Conservation (phyloP, 2,113 vertebrate species). For the Mormoops blainvillei region DNA sequence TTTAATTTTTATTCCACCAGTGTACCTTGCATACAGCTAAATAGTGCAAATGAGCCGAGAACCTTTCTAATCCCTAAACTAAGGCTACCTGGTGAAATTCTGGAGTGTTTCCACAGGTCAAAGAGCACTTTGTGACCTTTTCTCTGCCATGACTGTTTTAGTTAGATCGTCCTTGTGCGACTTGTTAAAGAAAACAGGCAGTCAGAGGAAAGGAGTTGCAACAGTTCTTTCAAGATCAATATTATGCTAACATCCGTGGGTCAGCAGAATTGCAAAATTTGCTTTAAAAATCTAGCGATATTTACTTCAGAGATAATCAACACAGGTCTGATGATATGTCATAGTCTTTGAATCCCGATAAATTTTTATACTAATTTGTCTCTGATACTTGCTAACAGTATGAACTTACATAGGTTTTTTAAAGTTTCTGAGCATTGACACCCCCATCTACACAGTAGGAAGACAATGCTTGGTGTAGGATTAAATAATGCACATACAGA, state of each 20-base stretch:
- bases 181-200: background rate
- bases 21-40: background rate
- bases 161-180: background rate
- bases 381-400: background rate
- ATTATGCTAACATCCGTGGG: background rate
- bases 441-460: background rate
- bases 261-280: slow-evolving; percentile 16
- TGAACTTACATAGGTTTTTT: background rate
- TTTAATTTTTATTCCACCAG: background rate
- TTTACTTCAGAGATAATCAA: background rate
- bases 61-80: background rate
- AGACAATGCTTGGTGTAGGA: background rate
- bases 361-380: background rate
- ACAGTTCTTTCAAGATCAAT: background rate
- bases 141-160: background rate
- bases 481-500: background rate
- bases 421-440: background rate
- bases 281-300: background rate
- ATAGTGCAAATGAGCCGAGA: background rate
- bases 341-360: background rate
- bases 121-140: background rate
- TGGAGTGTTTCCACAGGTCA: background rate
- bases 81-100: background rate
- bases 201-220: background rate
- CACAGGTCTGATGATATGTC: background rate